These are phyloP conservation scores for Polylopha cassiicola DNA, from an alignment of 2,888 invertebrate species.

Conservation along the genomic window DNA sequence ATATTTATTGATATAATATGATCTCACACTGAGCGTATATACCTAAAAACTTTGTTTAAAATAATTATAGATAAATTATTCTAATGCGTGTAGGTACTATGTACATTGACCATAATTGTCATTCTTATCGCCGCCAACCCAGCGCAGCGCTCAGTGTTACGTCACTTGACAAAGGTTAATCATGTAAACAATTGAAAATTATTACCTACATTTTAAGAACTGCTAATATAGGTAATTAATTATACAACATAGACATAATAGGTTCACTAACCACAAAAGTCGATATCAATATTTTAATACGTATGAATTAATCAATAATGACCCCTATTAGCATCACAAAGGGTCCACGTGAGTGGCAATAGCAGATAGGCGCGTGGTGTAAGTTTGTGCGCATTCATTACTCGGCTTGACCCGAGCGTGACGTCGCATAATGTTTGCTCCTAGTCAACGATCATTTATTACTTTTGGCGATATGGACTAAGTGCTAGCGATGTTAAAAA, in stretches of 20 bases:
- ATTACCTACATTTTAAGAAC: no score
- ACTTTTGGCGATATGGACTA: slow-evolving; percentile 38
- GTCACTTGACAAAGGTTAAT: no score
- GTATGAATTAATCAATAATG: slow-evolving; percentile 8
- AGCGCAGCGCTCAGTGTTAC: no score
- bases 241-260: slow-evolving; percentile 1
- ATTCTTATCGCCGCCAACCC: no score
- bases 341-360: slow-evolving; percentile 14
- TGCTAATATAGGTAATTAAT: no score
- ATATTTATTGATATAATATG: no score
- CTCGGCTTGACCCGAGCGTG: slow-evolving; percentile 56
- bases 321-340: slow-evolving; percentile 21
- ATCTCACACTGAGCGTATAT: no score
- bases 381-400: slow-evolving; percentile 53
- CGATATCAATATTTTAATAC: slow-evolving; percentile 44
- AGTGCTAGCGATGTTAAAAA: slow-evolving; percentile 27
- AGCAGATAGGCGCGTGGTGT: slow-evolving; percentile 14
- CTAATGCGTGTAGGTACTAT: no score
- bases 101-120: no score
- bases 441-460: slow-evolving; percentile 52
- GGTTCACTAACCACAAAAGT: slow-evolving; percentile 34
- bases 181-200: no score
- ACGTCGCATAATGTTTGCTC: slow-evolving; percentile 52
- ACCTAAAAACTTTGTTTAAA: no score
- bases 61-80: no score